Evolutionary conservation across 2,797 vertebrate species (phyloP).

Genomic region (Rhinoraja longicauda): DNA sequence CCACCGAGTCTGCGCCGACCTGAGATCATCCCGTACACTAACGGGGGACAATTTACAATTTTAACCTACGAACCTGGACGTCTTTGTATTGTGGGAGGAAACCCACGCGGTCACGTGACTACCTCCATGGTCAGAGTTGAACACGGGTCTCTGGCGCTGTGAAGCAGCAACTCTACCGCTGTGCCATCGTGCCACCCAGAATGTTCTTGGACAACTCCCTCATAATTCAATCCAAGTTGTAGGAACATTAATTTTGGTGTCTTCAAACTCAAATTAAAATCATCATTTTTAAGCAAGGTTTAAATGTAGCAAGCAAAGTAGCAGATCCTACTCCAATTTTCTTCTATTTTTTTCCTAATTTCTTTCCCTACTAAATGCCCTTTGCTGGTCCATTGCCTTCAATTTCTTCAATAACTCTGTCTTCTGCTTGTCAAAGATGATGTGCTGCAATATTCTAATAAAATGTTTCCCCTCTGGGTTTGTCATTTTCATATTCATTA

Average conservation of each 20-base stretch:
- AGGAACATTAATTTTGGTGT: neutral
- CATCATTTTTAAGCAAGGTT: neutral
- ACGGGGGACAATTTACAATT: no score
- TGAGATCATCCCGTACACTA: no score
- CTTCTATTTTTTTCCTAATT: neutral
- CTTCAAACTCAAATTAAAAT: neutral
- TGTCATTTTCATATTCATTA: neutral
- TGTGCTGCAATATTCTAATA: neutral
- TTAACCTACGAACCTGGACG: no score
- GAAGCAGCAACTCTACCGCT: no score
- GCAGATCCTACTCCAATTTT: neutral
- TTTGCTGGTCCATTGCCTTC: neutral
- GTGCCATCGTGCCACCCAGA: no score
- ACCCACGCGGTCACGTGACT: no score
- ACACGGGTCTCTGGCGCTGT: no score
- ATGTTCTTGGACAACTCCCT: neutral
- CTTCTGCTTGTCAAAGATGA: neutral
- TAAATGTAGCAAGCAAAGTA: no score
- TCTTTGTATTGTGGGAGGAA: no score
- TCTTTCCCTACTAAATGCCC: neutral
- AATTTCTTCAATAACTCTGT: neutral
- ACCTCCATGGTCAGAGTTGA: no score
- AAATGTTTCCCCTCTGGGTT: neutral
- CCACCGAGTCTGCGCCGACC: no score
- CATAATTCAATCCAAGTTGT: neutral